Conservation (phyloP, 2,797 vertebrate species). For the Gambelia wislizenii region DNA sequence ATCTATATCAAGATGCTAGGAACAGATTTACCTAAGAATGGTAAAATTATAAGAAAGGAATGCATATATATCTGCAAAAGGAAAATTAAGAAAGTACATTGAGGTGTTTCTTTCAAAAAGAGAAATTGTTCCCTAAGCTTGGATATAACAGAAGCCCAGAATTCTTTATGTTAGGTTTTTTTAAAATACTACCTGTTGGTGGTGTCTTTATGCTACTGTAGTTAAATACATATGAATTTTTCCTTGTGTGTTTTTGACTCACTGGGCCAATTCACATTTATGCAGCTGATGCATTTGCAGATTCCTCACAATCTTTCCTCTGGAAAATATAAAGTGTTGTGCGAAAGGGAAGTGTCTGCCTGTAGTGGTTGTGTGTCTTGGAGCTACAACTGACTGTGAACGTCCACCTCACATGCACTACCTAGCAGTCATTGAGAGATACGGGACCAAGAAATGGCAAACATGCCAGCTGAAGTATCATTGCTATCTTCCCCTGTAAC, state of each 20-base stretch:
- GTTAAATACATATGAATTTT: rapidly evolving
- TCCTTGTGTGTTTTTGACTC: not conserved
- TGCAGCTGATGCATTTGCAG: not conserved
- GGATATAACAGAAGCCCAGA: not conserved
- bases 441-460: not conserved
- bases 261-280: not conserved
- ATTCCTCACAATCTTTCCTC: not conserved
- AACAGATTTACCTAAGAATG: not conserved
- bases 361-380: not conserved
- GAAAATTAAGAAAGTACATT: not conserved
- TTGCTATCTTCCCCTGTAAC: not conserved
- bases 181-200: not conserved
- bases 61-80: not conserved
- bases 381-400: not conserved
- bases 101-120: not conserved
- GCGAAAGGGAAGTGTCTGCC: too few species aligned
- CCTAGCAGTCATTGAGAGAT: not conserved
- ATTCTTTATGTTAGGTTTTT: not conserved
- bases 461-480: not conserved
- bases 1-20: not conserved
- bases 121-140: not conserved
- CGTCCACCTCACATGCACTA: not conserved
- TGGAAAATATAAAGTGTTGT: not conserved
- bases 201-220: rapidly evolving
- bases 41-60: not conserved